Base-by-base conservation (phyloP, 92 coral and sea anemone genomes). In the Pocillopora grandis region DNA sequence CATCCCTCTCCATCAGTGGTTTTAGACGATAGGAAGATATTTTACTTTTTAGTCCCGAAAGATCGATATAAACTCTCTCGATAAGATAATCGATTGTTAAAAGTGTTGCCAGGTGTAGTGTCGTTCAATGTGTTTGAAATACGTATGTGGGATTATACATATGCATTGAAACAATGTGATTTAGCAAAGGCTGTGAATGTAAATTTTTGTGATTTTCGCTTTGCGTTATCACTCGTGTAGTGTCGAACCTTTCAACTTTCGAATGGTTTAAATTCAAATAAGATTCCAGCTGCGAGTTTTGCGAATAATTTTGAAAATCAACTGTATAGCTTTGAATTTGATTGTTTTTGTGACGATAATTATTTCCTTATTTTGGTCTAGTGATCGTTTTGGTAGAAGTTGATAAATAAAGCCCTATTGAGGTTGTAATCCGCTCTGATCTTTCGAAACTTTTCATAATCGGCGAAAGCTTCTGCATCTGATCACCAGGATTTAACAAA, bases 271-370 rank as follows among this genome's bases (percentile, higher is more conserved):
- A 59, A 59, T 59, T 59, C 3, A 70, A 69, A 70, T 52, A 37
- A 70, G 75, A 7, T 7, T 70, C 75, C 75, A 70, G 75, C 75
- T 37, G 75, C 48, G 75, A 36, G 75, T 35, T 70, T 18, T 35
- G 42, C 37, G 75, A 37, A 35, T 35, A 70, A 69, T 18, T 23
- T 66, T 20, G 70, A 66, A 31, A 42, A 18, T 66, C 21, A 66
- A 20, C 35, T 10, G 35, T 7, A 21, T 66, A 66, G 12, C 31
- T 8, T 23, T 66, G 36, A 21, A 21, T 31, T 21, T 66, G 35
- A 66, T 66, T 11, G 35, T 66, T 66, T 17, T 35, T 10, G 20
- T 16, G 21, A 70, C 36, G 75, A 70, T 70, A 70, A 42, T 37
- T 37, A 68, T 70, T 70, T 70, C 27, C 55, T 68, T 14, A 33